Base-by-base conservation (phyloP, 1,140 invertebrate species). In the Bombus superbus region DNA sequence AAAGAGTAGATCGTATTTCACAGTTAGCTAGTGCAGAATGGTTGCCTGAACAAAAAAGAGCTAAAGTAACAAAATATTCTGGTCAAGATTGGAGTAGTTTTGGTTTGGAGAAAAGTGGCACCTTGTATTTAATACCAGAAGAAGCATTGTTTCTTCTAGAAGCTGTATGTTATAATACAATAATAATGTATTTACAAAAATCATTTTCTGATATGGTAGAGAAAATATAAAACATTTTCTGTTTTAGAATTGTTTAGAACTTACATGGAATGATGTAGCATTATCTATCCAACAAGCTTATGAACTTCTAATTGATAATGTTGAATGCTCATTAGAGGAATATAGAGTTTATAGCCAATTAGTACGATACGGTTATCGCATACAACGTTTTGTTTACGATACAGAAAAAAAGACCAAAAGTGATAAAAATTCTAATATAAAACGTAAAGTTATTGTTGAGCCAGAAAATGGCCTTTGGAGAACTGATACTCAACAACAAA, bases 251-350 rank as follows among this genome's bases (percentile, higher is more conserved):
- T 95, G 92, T 86, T 92, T 97, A 32, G 94, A 95, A 88, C 93
- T 97, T 18, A 95, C 94, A 86, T 96, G 95, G 93, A 95, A 96
- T 90, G 94, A 95, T 81, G 92, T 97, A 15, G 93, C 95, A 87
- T 93, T 97, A 8, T 97, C 96, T 71, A 91, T 97, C 57, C 96
- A 97, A 92, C 96, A 96, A 94, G 96, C 96, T 9, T 97, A 97
- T 88, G 92, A 94, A 76, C 92, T 97, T 85, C 92, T 97, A 35
- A 93, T 97, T 18, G 89, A 94, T 83, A 93, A 94, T 69, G 93
- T 93, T 71, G 93, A 95, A 47, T 96, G 95, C 89, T 94, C 95
- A 40, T 83, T 96, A 25, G 92, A 95, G 25, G 95, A 97, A 91
- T 97, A 97, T 86, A 96, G 96, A 94, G 96, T 97, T 6, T 97